Base-by-base conservation (phyloP, 2,113 vertebrate species). In the Mesitornis unicolor region DNA sequence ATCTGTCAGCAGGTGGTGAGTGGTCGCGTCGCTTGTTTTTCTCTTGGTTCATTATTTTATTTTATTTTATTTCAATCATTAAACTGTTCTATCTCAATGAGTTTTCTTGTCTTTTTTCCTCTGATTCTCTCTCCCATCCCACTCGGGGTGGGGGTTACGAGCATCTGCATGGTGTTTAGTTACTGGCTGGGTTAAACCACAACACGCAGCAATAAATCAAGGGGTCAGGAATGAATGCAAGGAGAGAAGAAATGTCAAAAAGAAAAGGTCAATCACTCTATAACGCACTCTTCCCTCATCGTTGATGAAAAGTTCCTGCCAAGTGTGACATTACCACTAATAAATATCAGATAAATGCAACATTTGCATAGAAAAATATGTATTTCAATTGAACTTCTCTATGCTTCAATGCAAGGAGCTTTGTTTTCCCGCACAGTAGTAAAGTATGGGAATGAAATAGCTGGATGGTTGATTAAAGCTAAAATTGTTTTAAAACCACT, bases 131-230 rank as follows among this genome's bases (percentile, higher is more conserved):
- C n/a, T n/a, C n/a, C n/a, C n/a, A n/a, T n/a, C n/a, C n/a, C n/a
- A n/a, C n/a, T n/a, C n/a, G n/a, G n/a, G n/a, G n/a, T n/a, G n/a
- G n/a, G n/a, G n/a, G n/a, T n/a, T n/a, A n/a, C n/a, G n/a, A n/a
- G n/a, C n/a, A n/a, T n/a, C n/a, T n/a, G n/a, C n/a, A n/a, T n/a
- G n/a, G n/a, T n/a, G n/a, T n/a, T n/a, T n/a, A n/a, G n/a, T n/a
- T n/a, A n/a, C n/a, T n/a, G n/a, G n/a, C n/a, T n/a, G n/a, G n/a
- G n/a, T n/a, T n/a, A n/a, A n/a, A n/a, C n/a, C n/a, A n/a, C n/a
- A n/a, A n/a, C n/a, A n/a, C n/a, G n/a, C n/a, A n/a, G 35, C 51
- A 94, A 42, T 60, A 94, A 79, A 87, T 69, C 51, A 86, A 89
- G 9, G 33, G 16, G 47, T 74, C 53, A 51, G 28, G 7, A 88